Percentiles rank a stretch among this genome's conserved stretches.
These are phyloP conservation scores for Muscina levida DNA, from an alignment of 2,888 invertebrate genomes.

Conservation along the genomic window DNA sequence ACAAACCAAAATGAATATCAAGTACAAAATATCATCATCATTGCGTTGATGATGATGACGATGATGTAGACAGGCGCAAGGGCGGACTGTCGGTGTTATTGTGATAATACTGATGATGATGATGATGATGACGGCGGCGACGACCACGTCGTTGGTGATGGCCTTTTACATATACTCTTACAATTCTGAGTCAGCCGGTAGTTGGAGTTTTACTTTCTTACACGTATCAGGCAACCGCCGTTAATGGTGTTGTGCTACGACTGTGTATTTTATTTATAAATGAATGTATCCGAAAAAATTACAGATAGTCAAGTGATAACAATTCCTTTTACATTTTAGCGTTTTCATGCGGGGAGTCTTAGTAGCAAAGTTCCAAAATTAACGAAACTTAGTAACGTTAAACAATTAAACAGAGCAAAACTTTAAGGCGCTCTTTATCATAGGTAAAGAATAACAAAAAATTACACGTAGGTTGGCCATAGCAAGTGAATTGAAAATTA, in stretches of 20 bases:
- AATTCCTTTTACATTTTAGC: conserved; percentile 51
- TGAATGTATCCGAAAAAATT: conserved; percentile 76
- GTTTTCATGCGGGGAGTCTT: neutral
- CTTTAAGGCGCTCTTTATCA: neutral
- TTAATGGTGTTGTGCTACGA: too few species aligned
- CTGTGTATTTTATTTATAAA: conserved; percentile 70
- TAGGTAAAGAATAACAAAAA: too few species aligned
- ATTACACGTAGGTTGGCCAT: neutral
- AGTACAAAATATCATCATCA: conserved; percentile 55
- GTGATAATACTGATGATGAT: neutral
- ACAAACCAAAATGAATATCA: conserved; percentile 40
- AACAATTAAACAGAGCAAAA: conserved; percentile 9
- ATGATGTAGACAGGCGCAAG: too few species aligned
- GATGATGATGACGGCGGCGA: conserved; percentile 6
- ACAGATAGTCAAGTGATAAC: conserved; percentile 76
- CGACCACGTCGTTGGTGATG: too few species aligned
- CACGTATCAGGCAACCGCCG: conserved; percentile 9
- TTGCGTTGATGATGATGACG: conserved; percentile 21
- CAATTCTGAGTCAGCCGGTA: conserved; percentile 11
- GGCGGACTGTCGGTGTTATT: neutral
- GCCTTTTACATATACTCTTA: conserved; percentile 21
- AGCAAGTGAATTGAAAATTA: neutral
- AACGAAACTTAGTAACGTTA: too few species aligned
- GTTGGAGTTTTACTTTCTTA: conserved; percentile 19
- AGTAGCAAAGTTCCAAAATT: conserved; percentile 32